These are phyloP conservation scores for Triops longicaudatus DNA, from an alignment of 1,140 invertebrate genomes.

Conservation along the genomic window DNA sequence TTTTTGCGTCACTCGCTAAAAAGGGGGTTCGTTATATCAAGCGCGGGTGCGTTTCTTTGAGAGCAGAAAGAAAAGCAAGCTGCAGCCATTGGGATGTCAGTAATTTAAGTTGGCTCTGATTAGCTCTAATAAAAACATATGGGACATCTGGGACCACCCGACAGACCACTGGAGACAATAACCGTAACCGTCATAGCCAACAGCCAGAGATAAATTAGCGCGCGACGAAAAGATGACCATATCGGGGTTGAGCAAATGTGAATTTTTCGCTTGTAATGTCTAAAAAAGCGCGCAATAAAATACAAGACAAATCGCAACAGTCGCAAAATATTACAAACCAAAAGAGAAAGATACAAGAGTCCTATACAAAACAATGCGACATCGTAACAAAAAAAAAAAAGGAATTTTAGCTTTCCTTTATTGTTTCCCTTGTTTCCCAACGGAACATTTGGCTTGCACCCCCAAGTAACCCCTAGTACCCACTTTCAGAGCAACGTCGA, in stretches of 20 bases:
- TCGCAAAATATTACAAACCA: background rate
- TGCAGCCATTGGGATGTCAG: background rate
- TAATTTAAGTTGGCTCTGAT: background rate
- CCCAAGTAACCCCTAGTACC: background rate
- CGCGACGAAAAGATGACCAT: background rate
- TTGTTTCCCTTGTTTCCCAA: background rate
- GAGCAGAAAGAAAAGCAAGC: no score
- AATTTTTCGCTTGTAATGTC: background rate
- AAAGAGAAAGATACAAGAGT: background rate
- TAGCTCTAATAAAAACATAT: background rate
- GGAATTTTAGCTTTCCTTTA: no score
- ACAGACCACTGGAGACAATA: background rate
- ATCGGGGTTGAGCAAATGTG: background rate
- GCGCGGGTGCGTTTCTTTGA: no score
- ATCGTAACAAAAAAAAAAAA: background rate
- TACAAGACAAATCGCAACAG: background rate
- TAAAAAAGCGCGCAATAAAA: slow-evolving; percentile 16
- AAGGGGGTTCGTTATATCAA: no score
- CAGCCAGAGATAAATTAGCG: background rate
- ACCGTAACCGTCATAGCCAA: background rate
- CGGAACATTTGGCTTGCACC: background rate
- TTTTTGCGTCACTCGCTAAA: no score
- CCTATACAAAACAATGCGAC: background rate
- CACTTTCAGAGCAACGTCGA: background rate
- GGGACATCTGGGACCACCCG: background rate